A percentile compares a stretch with the other conserved stretches of the same genome.
phyloP scores from a whole-genome alignment of 2,888 invertebrate species.

The Oscheius sp. region DNA sequence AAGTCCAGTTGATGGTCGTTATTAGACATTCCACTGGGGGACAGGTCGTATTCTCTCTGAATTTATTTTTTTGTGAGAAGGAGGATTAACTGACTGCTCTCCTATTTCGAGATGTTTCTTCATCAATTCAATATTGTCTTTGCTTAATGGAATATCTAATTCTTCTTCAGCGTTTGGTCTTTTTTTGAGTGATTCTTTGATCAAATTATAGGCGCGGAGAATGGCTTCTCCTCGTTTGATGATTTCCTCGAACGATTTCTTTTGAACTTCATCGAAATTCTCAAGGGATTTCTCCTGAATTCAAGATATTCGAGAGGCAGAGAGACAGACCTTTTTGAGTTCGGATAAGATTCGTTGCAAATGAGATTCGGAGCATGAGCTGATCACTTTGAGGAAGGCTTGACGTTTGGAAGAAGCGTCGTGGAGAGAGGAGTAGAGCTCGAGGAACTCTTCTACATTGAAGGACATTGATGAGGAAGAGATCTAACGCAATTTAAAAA shows the following conservation, averaged over 20 bases:
- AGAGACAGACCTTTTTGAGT: conserved; percentile 2
- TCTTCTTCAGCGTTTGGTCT: neutral
- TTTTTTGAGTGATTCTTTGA: neutral
- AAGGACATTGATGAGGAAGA: neutral
- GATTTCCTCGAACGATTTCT: neutral
- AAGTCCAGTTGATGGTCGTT: neutral
- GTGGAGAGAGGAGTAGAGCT: conserved; percentile 17
- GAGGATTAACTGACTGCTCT: neutral
- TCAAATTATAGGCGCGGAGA: neutral
- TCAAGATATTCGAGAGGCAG: neutral
- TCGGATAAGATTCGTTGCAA: neutral
- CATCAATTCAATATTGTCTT: neutral
- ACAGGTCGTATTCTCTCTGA: neutral
- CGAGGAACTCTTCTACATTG: conserved; percentile 1
- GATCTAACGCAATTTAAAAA: neutral
- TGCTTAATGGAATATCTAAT: conserved; percentile 6
- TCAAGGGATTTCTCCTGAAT: neutral
- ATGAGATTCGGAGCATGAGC: neutral
- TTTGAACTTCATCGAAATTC: conserved; percentile 2
- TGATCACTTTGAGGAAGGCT: conserved; percentile 16
- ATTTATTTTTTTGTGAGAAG: neutral
- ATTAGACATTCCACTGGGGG: neutral
- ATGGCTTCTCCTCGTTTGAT: neutral
- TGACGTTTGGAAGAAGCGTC: neutral
- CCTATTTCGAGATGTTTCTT: conserved; percentile 11